Percentiles rank a stretch among this genome's conserved stretches.
Evolutionary conservation across 2,888 invertebrate species (phyloP).

Genomic region (Syritta pipiens): DNA sequence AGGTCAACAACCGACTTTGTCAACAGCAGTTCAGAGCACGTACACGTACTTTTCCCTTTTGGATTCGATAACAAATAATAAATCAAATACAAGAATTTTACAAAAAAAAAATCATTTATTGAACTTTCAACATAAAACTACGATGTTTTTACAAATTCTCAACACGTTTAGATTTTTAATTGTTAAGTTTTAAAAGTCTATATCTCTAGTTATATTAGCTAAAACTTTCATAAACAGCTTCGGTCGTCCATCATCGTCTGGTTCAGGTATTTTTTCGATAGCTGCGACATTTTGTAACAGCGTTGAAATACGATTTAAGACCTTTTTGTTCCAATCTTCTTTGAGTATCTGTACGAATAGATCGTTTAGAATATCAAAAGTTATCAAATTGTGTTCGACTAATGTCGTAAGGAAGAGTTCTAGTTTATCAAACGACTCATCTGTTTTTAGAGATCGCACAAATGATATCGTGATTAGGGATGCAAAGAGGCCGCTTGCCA

Average conservation of each 20-base stretch:
- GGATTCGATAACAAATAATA: too few species aligned
- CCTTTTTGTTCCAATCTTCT: conserved; percentile 83
- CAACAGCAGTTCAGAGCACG: too few species aligned
- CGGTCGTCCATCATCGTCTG: conserved; percentile 74
- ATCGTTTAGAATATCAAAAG: conserved; percentile 83
- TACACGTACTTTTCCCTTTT: too few species aligned
- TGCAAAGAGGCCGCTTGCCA: conserved; percentile 38
- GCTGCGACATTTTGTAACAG: conserved; percentile 72
- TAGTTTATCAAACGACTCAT: conserved; percentile 79
- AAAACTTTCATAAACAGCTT: conserved; percentile 78
- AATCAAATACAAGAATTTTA: neutral
- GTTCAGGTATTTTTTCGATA: conserved; percentile 7
- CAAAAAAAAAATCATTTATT: conserved; percentile 41
- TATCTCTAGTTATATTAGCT: conserved; percentile 77
- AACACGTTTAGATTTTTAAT: conserved; percentile 10
- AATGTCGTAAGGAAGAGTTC: conserved; percentile 80
- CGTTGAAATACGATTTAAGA: conserved; percentile 73
- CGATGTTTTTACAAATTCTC: conserved; percentile 5
- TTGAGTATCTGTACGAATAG: conserved; percentile 85
- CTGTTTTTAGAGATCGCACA: conserved; percentile 71
- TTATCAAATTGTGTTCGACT: conserved; percentile 81
- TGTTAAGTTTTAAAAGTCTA: conserved; percentile 74
- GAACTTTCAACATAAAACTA: conserved; percentile 37
- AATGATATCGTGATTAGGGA: conserved; percentile 73
- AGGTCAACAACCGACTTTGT: too few species aligned